Base-by-base conservation (phyloP, 2,888 invertebrate species). In the Acronicta alni region DNA sequence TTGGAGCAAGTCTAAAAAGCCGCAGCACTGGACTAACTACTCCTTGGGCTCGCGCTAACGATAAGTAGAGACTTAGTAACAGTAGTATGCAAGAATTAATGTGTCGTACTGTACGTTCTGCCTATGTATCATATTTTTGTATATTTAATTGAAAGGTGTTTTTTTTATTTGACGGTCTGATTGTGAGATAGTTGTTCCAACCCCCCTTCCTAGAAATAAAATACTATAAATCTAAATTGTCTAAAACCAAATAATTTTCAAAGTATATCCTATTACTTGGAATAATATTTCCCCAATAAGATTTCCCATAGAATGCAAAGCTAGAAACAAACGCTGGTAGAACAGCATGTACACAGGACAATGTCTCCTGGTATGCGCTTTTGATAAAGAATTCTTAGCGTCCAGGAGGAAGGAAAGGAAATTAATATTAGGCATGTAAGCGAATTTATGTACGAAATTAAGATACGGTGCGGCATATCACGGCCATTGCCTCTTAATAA, bases 91-190 rank as follows among this genome's bases (percentile, higher is more conserved):
- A n/a, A n/a, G n/a, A n/a, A n/a, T n/a, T n/a, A n/a, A n/a, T n/a
- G n/a, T n/a, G n/a, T n/a, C n/a, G n/a, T n/a, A n/a, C n/a, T n/a
- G n/a, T n/a, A n/a, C n/a, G n/a, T n/a, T n/a, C n/a, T n/a, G n/a
- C n/a, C n/a, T 59, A 42, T 55, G 38, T 67, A 72, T 49, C 49
- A 67, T 67, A 51, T 67, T 58, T 14, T 54, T 67, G 54, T 72
- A 72, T 72, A 72, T 60, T 67, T 51, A 43, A 18, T 67, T 59
- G 35, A 52, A 52, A 46, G 17, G 48, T 67, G 47, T 58, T 47
- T 59, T 58, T 47, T 59, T 67, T 59, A 59, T 32, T 41, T 44
- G 46, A 41, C 35, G 41, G 38, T 41, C 54, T 54, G 51, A 44
- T 51, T 72, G 32, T 72, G 57, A 30, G 10, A n/a, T n/a, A n/a